Percentiles rank a stretch among this genome's conserved stretches.
phyloP scores from a whole-genome alignment of 2,797 vertebrate species.

The Vireo griseus region DNA sequence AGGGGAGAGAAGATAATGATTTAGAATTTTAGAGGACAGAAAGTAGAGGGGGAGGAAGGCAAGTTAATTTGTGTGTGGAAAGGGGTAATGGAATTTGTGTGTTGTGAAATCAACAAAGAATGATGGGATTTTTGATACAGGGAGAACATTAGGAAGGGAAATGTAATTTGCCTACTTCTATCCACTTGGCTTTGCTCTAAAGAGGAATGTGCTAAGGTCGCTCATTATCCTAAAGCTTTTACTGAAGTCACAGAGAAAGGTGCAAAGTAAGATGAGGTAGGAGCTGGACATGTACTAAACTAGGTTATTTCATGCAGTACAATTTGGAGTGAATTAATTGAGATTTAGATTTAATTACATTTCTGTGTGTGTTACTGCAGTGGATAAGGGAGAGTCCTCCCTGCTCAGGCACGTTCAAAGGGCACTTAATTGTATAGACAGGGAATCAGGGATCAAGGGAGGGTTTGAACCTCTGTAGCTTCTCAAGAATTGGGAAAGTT shows the following conservation, averaged over 20 bases:
- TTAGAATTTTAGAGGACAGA: background rate
- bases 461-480: background rate
- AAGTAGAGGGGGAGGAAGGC: background rate
- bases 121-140: background rate
- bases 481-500: background rate
- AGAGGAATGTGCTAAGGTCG: background rate
- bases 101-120: background rate
- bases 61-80: background rate
- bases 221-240: background rate
- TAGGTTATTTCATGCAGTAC: background rate
- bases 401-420: background rate
- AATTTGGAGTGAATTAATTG: background rate
- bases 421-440: background rate
- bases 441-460: background rate
- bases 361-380: background rate
- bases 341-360: background rate
- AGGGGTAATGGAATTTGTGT: background rate
- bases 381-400: background rate
- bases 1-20: background rate
- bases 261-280: background rate
- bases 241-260: background rate
- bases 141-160: background rate
- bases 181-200: background rate
- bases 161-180: background rate
- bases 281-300: background rate